These are phyloP conservation scores for Bugula neritina DNA, from an alignment of 2,888 invertebrate species.

Conservation along the genomic window DNA sequence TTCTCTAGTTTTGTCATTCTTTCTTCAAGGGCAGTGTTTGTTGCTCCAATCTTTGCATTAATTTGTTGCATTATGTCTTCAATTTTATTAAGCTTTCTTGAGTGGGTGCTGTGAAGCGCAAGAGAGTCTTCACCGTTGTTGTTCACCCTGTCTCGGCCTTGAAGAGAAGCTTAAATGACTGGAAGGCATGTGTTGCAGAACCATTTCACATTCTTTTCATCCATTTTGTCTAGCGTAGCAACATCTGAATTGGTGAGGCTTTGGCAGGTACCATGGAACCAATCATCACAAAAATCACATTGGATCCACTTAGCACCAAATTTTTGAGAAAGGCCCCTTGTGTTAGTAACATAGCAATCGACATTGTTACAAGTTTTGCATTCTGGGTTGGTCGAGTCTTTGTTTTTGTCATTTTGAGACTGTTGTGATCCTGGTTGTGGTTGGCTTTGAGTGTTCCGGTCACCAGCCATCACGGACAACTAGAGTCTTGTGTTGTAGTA, in stretches of 20 bases:
- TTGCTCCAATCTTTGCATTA: not conserved
- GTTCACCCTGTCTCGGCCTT: too few species aligned
- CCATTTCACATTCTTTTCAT: constrained; percentile 8
- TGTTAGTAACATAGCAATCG: not conserved
- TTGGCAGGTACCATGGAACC: constrained; percentile 3
- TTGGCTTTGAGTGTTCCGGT: too few species aligned
- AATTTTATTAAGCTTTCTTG: not conserved
- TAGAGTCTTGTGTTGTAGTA: too few species aligned
- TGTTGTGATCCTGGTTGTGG: too few species aligned
- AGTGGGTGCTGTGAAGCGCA: not conserved
- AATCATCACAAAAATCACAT: not conserved
- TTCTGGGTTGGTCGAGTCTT: too few species aligned
- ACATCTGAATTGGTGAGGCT: not conserved
- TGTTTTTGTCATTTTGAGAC: too few species aligned
- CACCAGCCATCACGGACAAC: too few species aligned
- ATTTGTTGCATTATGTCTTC: not conserved
- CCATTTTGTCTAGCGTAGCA: not conserved
- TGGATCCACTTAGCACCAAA: not conserved
- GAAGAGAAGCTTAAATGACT: not conserved
- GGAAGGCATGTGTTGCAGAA: not conserved
- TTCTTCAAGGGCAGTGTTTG: not conserved
- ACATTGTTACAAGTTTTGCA: not conserved
- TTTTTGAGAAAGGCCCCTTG: too few species aligned
- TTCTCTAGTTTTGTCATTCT: not conserved
- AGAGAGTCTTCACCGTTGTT: not conserved